Evolutionary conservation across 2,888 invertebrate genomes (phyloP), one percentile per base, ranked within the genome.

Genomic region (Drosophila kuntzei): DNA sequence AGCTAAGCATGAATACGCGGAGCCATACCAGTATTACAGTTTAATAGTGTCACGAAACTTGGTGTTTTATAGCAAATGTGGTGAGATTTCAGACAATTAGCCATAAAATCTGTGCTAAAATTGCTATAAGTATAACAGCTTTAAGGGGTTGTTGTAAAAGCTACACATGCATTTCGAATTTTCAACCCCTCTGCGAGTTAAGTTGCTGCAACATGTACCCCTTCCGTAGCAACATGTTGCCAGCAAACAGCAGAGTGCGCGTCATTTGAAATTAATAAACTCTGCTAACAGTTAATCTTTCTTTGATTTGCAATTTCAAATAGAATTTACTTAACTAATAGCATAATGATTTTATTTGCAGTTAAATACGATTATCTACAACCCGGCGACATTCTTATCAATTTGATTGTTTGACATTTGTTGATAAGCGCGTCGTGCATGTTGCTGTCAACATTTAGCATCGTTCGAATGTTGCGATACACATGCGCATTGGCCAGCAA

Each of bases 391-490:
- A 7, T 27, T 27, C 9, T 27, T 9, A 27, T 2, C 25, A 25
- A 25, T 25, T 25, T 25, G 6, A 25, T 25, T 25, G 25, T 25
- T 25, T 25, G 25, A 25, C 25, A 1, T 6, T 16, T 39, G 7
- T 1, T 47, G 47, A 12, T 0, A n/a, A 20, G 9, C 4, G 8
- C 8, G 0, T 61, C 36, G 57, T 64, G 37, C 7, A 55, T 75
- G 74, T 69, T 79, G 68, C 71, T 39, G 20, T 68, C 64, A 71
- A 68, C 76, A 65, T 68, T 71, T 16, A 9, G 7, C 18, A 14
- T 51, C 60, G 57, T 41, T 12, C 5, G 53, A 60, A 63, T 71
- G 71, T 79, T 74, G 50, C 59, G 12, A 20, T 3, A 50, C 66
- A 63, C 62, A 75, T 76, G 79, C 79, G 79, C 66, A 60, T 18